Conservation (phyloP, 2,113 vertebrate genomes). For the Hippocampus mohnikei region DNA sequence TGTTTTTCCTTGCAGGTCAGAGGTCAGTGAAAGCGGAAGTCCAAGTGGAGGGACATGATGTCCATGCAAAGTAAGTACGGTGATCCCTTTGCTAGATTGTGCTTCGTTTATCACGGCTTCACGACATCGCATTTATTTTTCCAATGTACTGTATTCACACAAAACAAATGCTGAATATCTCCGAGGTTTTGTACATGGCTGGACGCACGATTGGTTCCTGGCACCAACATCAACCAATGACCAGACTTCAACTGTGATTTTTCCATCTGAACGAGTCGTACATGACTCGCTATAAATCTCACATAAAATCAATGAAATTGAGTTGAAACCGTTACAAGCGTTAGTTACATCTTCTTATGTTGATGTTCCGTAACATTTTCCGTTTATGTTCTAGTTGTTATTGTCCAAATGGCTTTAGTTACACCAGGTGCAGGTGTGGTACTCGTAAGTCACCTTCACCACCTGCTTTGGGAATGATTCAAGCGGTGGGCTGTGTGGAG, state of each 20-base stretch:
- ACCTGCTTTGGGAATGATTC: background rate
- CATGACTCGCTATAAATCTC: too few species aligned
- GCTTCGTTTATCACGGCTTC: background rate
- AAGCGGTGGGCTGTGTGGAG: background rate
- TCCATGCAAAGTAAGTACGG: slow-evolving; percentile 69
- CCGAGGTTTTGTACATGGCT: too few species aligned
- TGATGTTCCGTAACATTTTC: background rate
- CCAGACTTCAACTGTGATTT: too few species aligned
- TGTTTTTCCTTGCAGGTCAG: slow-evolving; percentile 45
- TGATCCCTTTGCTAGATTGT: background rate
- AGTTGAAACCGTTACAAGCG: too few species aligned
- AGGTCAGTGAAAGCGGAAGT: slow-evolving; percentile 42
- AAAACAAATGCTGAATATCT: too few species aligned
- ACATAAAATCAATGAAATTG: too few species aligned
- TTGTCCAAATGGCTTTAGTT: background rate
- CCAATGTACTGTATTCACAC: too few species aligned
- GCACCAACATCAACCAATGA: too few species aligned
- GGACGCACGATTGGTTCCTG: too few species aligned
- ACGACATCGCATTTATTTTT: too few species aligned
- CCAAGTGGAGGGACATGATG: slow-evolving; percentile 61
- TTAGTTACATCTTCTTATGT: background rate
- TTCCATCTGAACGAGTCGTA: too few species aligned
- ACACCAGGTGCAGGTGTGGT: background rate
- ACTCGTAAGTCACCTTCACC: slow-evolving; percentile 2
- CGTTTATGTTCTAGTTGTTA: background rate